These are phyloP conservation scores for Gallinago media DNA, from an alignment of 2,113 vertebrate species.

Conservation along the genomic window DNA sequence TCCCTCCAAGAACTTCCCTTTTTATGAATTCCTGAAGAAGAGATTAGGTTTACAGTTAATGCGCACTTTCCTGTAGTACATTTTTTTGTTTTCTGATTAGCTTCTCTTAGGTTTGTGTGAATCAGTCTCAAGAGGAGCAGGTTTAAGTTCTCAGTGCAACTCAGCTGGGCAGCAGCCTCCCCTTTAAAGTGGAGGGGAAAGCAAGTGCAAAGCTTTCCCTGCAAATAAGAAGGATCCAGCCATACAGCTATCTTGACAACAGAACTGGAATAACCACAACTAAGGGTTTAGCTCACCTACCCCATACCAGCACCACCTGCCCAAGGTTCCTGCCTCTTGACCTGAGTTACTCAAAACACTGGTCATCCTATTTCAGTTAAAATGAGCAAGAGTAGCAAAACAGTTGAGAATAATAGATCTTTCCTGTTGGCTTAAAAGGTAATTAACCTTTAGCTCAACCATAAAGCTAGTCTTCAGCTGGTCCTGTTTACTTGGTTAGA, in stretches of 20 bases:
- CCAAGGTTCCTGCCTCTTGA: neutral
- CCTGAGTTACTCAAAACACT: neutral
- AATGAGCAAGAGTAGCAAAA: neutral
- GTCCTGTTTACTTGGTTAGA: neutral
- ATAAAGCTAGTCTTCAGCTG: neutral
- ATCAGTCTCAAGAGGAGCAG: neutral
- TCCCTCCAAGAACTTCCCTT: neutral
- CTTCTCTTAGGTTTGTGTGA: rapidly evolving
- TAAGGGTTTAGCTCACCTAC: neutral
- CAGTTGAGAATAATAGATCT: neutral
- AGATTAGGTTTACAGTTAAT: neutral
- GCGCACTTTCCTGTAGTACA: neutral
- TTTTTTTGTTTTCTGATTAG: neutral
- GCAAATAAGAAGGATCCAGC: neutral
- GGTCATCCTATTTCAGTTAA: neutral
- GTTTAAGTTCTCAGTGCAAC: neutral
- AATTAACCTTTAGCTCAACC: slow-evolving; percentile 31
- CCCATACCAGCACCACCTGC: neutral
- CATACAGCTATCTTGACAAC: neutral
- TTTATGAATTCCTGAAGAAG: slow-evolving; percentile 21
- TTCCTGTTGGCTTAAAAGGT: neutral
- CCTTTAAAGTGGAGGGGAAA: neutral
- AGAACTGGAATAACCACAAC: neutral
- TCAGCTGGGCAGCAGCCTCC: neutral
- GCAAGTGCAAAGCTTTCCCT: neutral